Conservation (phyloP, 2,113 vertebrate genomes). For the Apodemus speciosus region DNA sequence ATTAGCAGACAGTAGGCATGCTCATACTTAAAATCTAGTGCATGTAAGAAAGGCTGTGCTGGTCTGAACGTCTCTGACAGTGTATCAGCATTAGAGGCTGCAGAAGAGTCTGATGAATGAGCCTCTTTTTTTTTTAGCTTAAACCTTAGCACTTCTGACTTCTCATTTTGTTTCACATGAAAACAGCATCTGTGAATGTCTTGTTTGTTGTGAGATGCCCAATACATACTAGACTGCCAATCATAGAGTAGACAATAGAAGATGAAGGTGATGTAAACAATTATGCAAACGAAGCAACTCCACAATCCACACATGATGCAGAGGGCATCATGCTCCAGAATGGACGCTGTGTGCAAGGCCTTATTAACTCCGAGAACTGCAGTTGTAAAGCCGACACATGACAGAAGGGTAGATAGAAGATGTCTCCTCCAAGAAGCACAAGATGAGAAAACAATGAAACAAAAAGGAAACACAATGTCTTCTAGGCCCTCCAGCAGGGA, state of each 20-base stretch:
- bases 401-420: not conserved
- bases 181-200: not conserved
- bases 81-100: not conserved
- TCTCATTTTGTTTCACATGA: not conserved
- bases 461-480: not conserved
- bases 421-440: slow-evolving; percentile 1
- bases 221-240: no score
- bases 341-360: not conserved
- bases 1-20: not conserved
- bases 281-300: not conserved
- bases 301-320: not conserved
- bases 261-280: not conserved
- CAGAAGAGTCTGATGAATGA: not conserved
- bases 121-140: slow-evolving; percentile 21
- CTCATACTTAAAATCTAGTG: not conserved
- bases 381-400: not conserved
- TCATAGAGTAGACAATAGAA: not conserved
- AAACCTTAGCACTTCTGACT: not conserved
- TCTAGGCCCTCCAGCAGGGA: not conserved
- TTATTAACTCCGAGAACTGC: slow-evolving; percentile 5
- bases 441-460: slow-evolving; percentile 13
- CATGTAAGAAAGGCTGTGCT: not conserved
- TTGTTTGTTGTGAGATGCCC: not conserved
- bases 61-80: not conserved
- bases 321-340: not conserved